Base-by-base conservation (phyloP, 2,113 vertebrate genomes). In the Onychorhynchus coronatus region DNA sequence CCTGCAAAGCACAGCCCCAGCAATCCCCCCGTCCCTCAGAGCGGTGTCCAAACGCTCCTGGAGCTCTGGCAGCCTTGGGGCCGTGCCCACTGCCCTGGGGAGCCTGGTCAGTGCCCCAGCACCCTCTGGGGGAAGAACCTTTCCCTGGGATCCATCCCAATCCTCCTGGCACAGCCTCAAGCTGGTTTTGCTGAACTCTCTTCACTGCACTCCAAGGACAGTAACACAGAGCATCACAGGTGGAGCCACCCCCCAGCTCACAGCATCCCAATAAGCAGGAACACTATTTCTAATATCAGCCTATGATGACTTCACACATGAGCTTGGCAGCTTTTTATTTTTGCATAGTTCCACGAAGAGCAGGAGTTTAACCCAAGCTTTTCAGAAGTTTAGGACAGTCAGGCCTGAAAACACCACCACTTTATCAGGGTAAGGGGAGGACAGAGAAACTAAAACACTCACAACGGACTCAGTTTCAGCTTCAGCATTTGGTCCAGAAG, bases 41-140 rank as follows among this genome's bases (percentile, higher is more conserved):
- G 59, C 3, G 0, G 0, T 78, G 28, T 4, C 46, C 55, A 53
- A 71, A 53, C 0, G 0, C 31, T 66, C 33, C 52, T 74, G 61
- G 6, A 82, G 77, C 44, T 82, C 61, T 81, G 68, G 77, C 77
- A 74, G 77, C 77, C 77, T 59, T 3, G 44, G 33, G 12, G 31
- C 67, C 0, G 1, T 31, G 66, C 27, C 50, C 52, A 59, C 58
- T 59, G 50, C 46, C 68, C 87, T 74, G 87, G 39, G 52, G 27
- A 89, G 52, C 61, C 77, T 59, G 68, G 5, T 28, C 77, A 89
- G 46, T 82, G 70, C 33, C 33, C 47, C 6, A 67, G 5, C 70
- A 67, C 0, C 62, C 70, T 46, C 3, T 0, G 23, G 16, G 5
- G 28, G 12, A 67, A 61, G 20, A 75, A 68, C 8, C 20, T 61